A percentile compares a stretch with the other conserved stretches of the same genome.
Conservation (phyloP, 2,113 vertebrate genomes). For the Castor canadensis region DNA sequence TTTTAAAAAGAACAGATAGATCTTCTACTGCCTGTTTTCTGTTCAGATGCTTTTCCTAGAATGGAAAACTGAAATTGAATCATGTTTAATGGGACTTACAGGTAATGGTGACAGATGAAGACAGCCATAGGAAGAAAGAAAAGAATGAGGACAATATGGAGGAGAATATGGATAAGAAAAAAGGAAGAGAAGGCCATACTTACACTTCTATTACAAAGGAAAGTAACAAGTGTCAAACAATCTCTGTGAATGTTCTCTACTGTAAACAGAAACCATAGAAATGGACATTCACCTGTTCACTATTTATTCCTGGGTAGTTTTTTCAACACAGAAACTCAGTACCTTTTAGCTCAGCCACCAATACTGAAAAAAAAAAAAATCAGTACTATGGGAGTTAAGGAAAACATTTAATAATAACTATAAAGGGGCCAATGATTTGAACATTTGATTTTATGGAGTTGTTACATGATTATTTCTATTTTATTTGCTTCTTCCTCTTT, state of each 20-base stretch:
- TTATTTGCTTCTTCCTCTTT: background rate
- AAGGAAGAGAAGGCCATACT: background rate
- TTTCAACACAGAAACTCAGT: slow-evolving; percentile 76
- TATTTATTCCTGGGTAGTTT: slow-evolving; percentile 75
- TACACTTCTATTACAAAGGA: slow-evolving; percentile 23
- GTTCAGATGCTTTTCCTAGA: background rate
- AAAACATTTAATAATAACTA: background rate
- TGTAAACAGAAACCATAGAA: slow-evolving; percentile 81
- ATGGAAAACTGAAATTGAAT: slow-evolving; percentile 43
- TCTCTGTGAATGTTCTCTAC: slow-evolving; percentile 42
- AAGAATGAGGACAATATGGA: background rate
- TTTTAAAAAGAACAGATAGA: background rate
- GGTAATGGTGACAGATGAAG: background rate
- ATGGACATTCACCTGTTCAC: slow-evolving; percentile 76
- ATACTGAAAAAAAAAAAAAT: background rate
- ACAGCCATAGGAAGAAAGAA: background rate
- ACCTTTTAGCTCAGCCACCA: slow-evolving; percentile 19
- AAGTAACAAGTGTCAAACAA: slow-evolving; percentile 15
- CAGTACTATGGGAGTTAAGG: background rate
- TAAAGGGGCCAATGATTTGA: background rate
- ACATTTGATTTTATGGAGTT: background rate
- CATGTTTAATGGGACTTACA: background rate
- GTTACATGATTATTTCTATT: background rate
- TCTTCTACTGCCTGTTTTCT: background rate
- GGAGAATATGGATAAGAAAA: background rate